Percentiles rank a stretch among this genome's conserved stretches.
phyloP scores from a whole-genome alignment of 37 sponge, comb jelly and placozoan species.

The Ianthella basta region DNA sequence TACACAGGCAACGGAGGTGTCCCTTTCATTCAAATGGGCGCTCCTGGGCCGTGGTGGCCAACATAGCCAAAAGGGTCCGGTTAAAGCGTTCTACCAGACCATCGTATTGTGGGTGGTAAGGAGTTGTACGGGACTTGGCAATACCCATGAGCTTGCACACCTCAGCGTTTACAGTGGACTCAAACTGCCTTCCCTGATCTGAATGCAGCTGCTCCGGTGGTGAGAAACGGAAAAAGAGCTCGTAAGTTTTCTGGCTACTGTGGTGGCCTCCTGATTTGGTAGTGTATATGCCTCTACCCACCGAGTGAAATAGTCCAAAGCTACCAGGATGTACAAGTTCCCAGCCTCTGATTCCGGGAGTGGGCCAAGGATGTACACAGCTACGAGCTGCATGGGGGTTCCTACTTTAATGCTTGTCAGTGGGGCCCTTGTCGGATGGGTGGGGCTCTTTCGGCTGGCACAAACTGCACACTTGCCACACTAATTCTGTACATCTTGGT shows the following conservation, averaged over 20 bases:
- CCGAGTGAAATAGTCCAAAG: constrained; percentile 19
- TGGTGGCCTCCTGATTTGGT: constrained; percentile 44
- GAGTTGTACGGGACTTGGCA: background rate
- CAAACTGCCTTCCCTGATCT: background rate
- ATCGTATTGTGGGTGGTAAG: constrained; percentile 1
- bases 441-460: constrained; percentile 28
- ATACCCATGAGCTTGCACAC: background rate
- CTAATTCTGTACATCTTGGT: constrained; percentile 27
- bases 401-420: background rate
- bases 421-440: background rate
- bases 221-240: constrained; percentile 27
- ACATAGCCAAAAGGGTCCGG: constrained; percentile 1
- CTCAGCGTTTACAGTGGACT: background rate
- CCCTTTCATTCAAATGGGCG: background rate
- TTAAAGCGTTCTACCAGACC: background rate
- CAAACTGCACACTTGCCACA: constrained; percentile 22
- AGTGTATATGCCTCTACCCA: constrained; percentile 39
- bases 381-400: background rate
- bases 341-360: no score
- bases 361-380: no score
- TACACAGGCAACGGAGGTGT: no score
- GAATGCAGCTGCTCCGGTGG: background rate
- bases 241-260: constrained; percentile 34
- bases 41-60: background rate
- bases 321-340: constrained; percentile 33